phyloP scores from a whole-genome alignment of 2,888 invertebrate genomes.

The Graphium colonna region DNA sequence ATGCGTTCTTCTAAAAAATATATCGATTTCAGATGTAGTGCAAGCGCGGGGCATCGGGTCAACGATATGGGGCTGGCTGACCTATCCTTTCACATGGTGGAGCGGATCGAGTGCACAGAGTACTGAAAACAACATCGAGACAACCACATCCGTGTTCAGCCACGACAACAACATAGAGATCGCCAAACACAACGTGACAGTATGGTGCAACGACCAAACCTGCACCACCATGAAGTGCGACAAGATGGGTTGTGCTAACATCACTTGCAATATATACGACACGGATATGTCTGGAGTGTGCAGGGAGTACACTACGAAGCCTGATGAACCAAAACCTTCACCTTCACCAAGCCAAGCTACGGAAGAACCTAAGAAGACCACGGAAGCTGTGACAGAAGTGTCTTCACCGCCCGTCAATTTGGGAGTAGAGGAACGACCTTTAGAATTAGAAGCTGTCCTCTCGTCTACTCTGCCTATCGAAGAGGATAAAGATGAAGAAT shows the following conservation, averaged over 20 bases:
- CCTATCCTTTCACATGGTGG: conserved; percentile 71
- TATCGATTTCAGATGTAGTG: conserved; percentile 55
- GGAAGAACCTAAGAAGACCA: conserved; percentile 26
- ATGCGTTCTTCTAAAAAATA: too few relatives aligned
- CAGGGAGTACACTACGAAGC: conserved; percentile 53
- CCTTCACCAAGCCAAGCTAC: conserved; percentile 1
- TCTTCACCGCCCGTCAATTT: conserved; percentile 30
- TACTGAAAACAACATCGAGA: conserved; percentile 38
- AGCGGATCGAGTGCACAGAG: conserved; percentile 37
- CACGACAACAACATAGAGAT: conserved; percentile 47
- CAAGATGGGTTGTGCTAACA: conserved; percentile 53
- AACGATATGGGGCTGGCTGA: conserved; percentile 69
- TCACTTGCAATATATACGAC: conserved; percentile 71
- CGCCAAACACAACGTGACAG: conserved; percentile 56
- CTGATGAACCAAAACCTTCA: conserved; percentile 41
- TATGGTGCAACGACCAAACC: conserved; percentile 72
- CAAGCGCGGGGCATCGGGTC: conserved; percentile 61
- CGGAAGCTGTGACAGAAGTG: conserved; percentile 19
- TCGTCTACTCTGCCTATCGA: conserved; percentile 49
- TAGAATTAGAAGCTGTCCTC: conserved; percentile 56
- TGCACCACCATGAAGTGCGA: conserved; percentile 70
- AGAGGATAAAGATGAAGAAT: conserved; percentile 19
- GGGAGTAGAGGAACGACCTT: conserved; percentile 44
- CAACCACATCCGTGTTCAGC: conserved; percentile 33
- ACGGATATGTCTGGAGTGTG: conserved; percentile 69